A percentile compares a stretch with the other conserved stretches of the same genome.
These are phyloP conservation scores for Lepidotrigona ventralis DNA, from an alignment of 1,140 invertebrate genomes.

Conservation along the genomic window DNA sequence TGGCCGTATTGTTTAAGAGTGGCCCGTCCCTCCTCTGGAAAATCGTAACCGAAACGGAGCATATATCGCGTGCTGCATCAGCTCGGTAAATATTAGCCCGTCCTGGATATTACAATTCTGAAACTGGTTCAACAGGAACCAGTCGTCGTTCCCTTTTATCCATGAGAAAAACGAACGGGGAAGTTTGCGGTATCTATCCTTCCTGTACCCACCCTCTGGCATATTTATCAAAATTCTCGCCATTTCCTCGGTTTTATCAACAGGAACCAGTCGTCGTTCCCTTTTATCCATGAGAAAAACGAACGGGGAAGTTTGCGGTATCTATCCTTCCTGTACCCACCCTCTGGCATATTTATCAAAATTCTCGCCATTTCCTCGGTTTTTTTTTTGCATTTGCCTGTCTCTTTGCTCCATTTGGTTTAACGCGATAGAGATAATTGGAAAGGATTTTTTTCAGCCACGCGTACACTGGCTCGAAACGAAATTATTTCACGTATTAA, in stretches of 20 bases:
- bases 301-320: background rate
- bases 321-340: background rate
- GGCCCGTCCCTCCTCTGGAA: background rate
- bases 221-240: background rate
- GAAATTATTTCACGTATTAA: too few relatives aligned
- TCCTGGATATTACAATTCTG: constrained; percentile 33
- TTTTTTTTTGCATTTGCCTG: background rate
- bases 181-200: background rate
- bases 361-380: background rate
- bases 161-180: background rate
- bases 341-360: background rate
- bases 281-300: background rate
- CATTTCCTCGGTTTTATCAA: background rate
- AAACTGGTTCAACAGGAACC: constrained; percentile 25
- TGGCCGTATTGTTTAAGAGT: constrained; percentile 42
- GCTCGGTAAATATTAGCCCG: constrained; percentile 38
- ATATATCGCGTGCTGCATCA: background rate
- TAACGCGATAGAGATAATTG: background rate
- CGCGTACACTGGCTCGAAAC: too few relatives aligned
- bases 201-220: background rate
- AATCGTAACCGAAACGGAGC: background rate
- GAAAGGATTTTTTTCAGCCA: background rate
- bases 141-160: background rate
- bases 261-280: background rate
- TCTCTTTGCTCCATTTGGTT: too few relatives aligned